Evolutionary conservation across 2,797 vertebrate genomes (phyloP).

Genomic region (Sebastes itinus): DNA sequence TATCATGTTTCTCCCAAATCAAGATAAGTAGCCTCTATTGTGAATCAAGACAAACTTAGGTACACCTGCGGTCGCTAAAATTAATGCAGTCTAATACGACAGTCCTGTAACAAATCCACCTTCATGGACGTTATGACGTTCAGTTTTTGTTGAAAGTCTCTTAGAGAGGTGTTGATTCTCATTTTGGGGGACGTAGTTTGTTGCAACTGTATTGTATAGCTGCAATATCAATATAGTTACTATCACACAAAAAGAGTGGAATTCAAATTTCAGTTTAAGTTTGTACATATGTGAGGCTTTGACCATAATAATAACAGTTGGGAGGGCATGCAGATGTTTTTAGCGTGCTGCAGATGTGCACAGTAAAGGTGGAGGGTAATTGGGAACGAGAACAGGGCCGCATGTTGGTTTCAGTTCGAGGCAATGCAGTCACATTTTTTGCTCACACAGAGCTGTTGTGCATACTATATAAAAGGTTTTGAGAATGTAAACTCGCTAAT

Average conservation of each 20-base stretch:
- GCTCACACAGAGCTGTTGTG: background rate
- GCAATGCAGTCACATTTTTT: background rate
- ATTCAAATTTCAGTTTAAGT: background rate
- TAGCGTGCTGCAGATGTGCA: background rate
- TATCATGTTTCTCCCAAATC: background rate
- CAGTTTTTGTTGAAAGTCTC: background rate
- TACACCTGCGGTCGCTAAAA: background rate
- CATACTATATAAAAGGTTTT: background rate
- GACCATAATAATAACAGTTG: background rate
- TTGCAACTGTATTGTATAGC: background rate
- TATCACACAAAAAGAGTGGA: background rate
- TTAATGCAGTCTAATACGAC: too few species aligned
- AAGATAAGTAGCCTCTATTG: background rate
- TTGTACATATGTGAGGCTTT: background rate
- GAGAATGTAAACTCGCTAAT: background rate
- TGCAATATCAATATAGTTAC: background rate
- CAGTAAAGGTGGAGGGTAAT: background rate
- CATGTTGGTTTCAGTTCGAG: background rate
- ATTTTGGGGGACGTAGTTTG: background rate
- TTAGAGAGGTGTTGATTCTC: background rate
- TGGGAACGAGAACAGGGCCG: background rate
- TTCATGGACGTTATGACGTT: background rate
- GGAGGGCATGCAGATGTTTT: background rate
- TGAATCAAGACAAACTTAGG: background rate
- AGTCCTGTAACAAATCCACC: background rate